These are phyloP conservation scores for Drosophila limbata DNA, from an alignment of 2,888 invertebrate genomes.

Conservation along the genomic window DNA sequence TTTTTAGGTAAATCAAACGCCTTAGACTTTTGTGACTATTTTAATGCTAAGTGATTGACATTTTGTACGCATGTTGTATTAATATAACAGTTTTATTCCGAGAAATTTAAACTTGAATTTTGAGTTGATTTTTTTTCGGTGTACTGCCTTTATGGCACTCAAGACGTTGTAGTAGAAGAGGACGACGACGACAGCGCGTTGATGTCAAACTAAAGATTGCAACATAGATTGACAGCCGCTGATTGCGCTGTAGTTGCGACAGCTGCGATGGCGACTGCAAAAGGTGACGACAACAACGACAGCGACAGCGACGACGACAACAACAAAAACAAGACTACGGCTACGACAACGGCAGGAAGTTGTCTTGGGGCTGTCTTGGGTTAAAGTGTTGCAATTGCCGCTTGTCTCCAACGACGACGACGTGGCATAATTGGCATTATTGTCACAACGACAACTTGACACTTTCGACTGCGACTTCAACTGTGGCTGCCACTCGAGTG, in stretches of 20 bases:
- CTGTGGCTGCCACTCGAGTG: conserved; percentile 16
- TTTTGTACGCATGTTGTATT: too few relatives aligned
- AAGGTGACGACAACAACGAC: conserved; percentile 31
- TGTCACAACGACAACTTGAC: conserved; percentile 61
- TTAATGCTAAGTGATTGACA: too few relatives aligned
- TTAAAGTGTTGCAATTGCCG: conserved; percentile 33
- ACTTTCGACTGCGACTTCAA: conserved; percentile 33
- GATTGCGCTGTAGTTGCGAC: conserved; percentile 63
- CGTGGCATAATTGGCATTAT: conserved; percentile 69
- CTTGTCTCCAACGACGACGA: conserved; percentile 22
- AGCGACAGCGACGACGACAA: background rate
- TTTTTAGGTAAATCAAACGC: too few relatives aligned
- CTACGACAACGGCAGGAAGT: conserved; percentile 45
- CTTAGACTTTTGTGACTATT: too few relatives aligned
- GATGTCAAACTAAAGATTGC: conserved; percentile 72
- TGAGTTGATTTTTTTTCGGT: too few relatives aligned
- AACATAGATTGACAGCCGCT: conserved; percentile 75
- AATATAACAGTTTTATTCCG: too few relatives aligned
- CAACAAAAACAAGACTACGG: conserved; percentile 1
- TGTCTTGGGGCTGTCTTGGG: conserved; percentile 50
- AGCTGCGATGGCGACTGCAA: conserved; percentile 37
- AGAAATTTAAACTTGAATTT: too few relatives aligned
- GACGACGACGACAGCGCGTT: conserved; percentile 40
- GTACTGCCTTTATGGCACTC: conserved; percentile 33
- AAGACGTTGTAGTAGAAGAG: conserved; percentile 38